Conservation (phyloP, 2,797 vertebrate genomes). For the Crenuchus spilurus region DNA sequence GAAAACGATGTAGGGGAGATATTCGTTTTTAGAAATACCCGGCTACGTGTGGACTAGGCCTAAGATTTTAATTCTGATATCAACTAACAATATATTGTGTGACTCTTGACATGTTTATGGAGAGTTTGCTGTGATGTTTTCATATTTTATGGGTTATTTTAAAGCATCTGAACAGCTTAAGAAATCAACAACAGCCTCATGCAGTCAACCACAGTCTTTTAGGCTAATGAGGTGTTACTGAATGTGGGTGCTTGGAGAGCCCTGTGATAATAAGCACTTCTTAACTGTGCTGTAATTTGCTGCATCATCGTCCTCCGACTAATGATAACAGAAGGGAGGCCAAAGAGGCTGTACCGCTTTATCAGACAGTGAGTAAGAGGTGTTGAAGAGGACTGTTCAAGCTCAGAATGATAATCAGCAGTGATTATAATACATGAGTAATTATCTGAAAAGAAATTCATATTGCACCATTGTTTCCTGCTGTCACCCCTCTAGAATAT, state of each 20-base stretch:
- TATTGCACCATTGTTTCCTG: background rate
- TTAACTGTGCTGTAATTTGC: constrained; percentile 23
- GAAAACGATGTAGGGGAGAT: too few species aligned
- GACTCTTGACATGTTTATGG: background rate
- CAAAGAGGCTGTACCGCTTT: background rate
- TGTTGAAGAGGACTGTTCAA: background rate
- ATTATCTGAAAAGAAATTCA: background rate
- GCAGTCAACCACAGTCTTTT: background rate
- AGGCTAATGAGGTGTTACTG: constrained; percentile 3
- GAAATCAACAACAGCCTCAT: background rate
- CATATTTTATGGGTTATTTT: background rate
- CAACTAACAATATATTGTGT: too few species aligned
- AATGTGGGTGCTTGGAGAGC: background rate
- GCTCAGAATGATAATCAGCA: background rate
- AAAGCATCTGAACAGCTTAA: background rate
- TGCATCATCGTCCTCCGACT: background rate
- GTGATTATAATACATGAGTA: background rate
- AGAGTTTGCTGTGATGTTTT: background rate
- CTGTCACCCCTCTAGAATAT: background rate
- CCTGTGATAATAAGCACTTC: constrained; percentile 29
- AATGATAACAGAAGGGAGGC: constrained; percentile 1
- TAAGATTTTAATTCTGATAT: too few species aligned
- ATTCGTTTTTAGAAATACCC: too few species aligned
- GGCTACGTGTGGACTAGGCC: too few species aligned
- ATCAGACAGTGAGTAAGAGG: constrained; percentile 29